Percentiles rank a stretch among this genome's conserved stretches.
These are phyloP conservation scores for Mnemiopsis leidyi DNA, from an alignment of 37 sponge, comb jelly and placozoan species.

Conservation along the genomic window DNA sequence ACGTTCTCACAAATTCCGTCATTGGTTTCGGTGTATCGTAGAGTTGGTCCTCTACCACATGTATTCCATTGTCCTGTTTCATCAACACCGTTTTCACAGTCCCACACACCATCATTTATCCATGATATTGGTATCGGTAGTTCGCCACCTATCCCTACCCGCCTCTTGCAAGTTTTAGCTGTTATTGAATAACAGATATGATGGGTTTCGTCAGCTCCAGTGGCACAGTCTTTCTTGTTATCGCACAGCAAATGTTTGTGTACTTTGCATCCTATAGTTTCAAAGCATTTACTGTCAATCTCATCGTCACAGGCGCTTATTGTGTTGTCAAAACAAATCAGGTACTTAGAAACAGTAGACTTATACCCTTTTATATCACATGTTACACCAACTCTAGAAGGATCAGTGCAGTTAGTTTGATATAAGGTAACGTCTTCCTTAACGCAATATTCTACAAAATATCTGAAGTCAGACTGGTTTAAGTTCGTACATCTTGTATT, in stretches of 20 bases:
- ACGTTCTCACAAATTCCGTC: neutral
- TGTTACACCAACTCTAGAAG: neutral
- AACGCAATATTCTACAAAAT: too few species aligned
- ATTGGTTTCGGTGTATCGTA: neutral
- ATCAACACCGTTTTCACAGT: neutral
- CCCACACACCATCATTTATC: neutral
- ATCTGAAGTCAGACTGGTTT: neutral
- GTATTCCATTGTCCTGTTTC: neutral
- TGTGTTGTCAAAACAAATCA: neutral
- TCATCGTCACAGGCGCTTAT: neutral
- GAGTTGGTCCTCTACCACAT: neutral
- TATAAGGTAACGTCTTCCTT: too few species aligned
- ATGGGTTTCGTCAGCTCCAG: neutral
- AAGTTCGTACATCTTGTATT: too few species aligned
- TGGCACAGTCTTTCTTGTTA: neutral
- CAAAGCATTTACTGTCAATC: neutral
- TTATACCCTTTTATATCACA: neutral
- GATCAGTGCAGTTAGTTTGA: neutral
- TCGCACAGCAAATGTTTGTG: conserved; percentile 8
- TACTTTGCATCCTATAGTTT: too few species aligned
- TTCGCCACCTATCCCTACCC: neutral
- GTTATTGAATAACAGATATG: neutral
- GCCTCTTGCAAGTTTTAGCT: neutral
- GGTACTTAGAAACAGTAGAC: neutral
- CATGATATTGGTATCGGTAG: neutral